Evolutionary conservation across 2,888 invertebrate species (phyloP).

Genomic region (Busseola fusca): DNA sequence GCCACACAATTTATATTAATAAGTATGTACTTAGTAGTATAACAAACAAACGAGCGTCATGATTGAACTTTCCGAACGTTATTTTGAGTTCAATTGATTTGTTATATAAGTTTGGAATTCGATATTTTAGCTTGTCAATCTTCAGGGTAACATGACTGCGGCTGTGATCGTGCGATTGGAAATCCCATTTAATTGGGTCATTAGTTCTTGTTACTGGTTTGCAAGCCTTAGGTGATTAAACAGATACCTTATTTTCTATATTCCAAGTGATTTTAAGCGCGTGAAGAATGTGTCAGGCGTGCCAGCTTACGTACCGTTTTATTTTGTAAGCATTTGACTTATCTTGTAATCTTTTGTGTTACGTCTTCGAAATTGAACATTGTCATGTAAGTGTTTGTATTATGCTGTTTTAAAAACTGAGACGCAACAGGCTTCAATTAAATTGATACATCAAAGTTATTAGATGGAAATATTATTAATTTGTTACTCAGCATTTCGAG

Average conservation of each 20-base stretch:
- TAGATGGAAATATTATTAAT: no score
- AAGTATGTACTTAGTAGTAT: slow-evolving; percentile 21
- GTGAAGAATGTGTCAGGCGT: slow-evolving; percentile 20
- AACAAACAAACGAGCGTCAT: slow-evolving; percentile 38
- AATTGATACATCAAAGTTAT: background rate
- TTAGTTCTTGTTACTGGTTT: slow-evolving; percentile 41
- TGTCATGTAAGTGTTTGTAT: slow-evolving; percentile 24
- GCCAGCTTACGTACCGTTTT: slow-evolving; percentile 32
- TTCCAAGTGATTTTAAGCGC: slow-evolving; percentile 31
- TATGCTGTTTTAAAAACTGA: slow-evolving; percentile 9
- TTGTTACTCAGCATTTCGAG: background rate
- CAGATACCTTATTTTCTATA: slow-evolving; percentile 22
- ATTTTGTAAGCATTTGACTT: slow-evolving; percentile 39
- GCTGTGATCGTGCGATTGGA: slow-evolving; percentile 23
- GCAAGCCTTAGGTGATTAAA: slow-evolving; percentile 36
- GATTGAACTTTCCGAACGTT: slow-evolving; percentile 44
- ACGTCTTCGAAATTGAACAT: slow-evolving; percentile 31
- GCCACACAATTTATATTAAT: slow-evolving; percentile 42
- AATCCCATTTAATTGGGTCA: slow-evolving; percentile 47
- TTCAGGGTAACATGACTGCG: slow-evolving; percentile 37
- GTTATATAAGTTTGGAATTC: slow-evolving; percentile 48
- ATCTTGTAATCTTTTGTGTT: slow-evolving; percentile 47
- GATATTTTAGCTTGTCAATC: slow-evolving; percentile 50
- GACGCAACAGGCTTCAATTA: background rate
- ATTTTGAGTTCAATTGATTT: slow-evolving; percentile 23